Percentiles rank a stretch among this genome's conserved stretches.
Conservation (phyloP, 2,888 invertebrate genomes). For the Xylota sylvarum region DNA sequence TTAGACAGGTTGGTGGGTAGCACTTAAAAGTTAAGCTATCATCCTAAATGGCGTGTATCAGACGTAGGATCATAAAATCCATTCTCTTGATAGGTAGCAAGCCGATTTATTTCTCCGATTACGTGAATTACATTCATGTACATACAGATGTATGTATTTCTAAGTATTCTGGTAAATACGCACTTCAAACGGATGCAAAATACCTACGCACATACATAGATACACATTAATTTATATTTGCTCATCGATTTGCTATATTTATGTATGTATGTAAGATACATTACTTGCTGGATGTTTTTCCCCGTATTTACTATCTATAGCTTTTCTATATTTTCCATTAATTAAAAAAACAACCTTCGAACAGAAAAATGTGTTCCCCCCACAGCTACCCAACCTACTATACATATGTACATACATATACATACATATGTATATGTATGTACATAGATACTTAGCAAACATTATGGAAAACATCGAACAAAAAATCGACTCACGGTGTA, state of each 20-base stretch:
- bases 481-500: constrained; percentile 6
- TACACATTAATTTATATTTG: constrained; percentile 3
- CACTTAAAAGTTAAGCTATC: too few relatives aligned
- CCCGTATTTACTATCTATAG: background rate
- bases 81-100: too few relatives aligned
- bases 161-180: too few relatives aligned
- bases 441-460: constrained; percentile 18
- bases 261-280: too few relatives aligned
- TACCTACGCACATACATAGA: background rate
- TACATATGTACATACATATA: too few relatives aligned
- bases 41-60: too few relatives aligned
- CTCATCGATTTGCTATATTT: constrained; percentile 25
- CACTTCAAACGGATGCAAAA: background rate
- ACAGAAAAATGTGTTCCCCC: constrained; percentile 11
- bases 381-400: background rate
- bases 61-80: too few relatives aligned
- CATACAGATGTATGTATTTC: too few relatives aligned
- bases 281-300: background rate
- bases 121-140: too few relatives aligned
- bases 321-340: constrained; percentile 12
- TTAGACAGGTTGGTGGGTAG: too few relatives aligned
- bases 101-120: too few relatives aligned
- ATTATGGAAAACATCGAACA: constrained; percentile 13
- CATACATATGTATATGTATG: too few relatives aligned
- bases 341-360: constrained; percentile 47